Base-by-base conservation (phyloP, 2,888 invertebrate species). In the Stenoptilia bipunctidactyla region DNA sequence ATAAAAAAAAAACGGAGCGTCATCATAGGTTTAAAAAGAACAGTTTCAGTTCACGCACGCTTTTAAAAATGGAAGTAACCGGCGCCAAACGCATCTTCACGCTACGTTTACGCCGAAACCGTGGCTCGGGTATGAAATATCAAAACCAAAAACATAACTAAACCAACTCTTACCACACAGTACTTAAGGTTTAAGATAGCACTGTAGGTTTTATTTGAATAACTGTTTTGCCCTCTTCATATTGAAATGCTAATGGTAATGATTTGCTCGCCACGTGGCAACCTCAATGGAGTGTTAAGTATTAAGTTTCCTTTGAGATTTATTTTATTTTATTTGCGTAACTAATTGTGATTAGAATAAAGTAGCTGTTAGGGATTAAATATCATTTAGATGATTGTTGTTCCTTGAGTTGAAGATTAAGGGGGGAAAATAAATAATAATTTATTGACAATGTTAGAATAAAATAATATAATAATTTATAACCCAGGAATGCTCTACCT, bases 271-370 rank as follows among this genome's bases (percentile, higher is more conserved):
- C 56, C 72, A 64, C 71, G 73, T 66, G 71, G 58, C 58, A 43
- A 43, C 40, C 48, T 58, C 61, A 66, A 67, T 61, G 67, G 63
- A 60, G 62, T 66, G 71, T 66, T 62, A 59, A 67, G 58, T 62
- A 54, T 57, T 50, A 47, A 49, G 52, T 50, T 55, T 53, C 55
- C 54, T 53, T 58, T 53, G 55, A n/a, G 3, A n/a, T n/a, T n/a
- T n/a, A n/a, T n/a, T n/a, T n/a, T n/a, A n/a, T n/a, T n/a, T n/a
- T n/a, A 30, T 30, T 30, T 30, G 30, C 30, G 30, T 30, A 3
- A 9, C 30, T 30, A 30, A 30, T 30, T 30, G 30, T 30, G n/a
- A 30, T 30, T 30, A 30, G 9, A 12, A 30, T 30, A 12, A 25
- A 25, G 2, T 9, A 30, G 30, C 20, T 20, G 8, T 20, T n/a